phyloP scores from a whole-genome alignment of 2,797 vertebrate genomes.

The Staurois parvus region DNA sequence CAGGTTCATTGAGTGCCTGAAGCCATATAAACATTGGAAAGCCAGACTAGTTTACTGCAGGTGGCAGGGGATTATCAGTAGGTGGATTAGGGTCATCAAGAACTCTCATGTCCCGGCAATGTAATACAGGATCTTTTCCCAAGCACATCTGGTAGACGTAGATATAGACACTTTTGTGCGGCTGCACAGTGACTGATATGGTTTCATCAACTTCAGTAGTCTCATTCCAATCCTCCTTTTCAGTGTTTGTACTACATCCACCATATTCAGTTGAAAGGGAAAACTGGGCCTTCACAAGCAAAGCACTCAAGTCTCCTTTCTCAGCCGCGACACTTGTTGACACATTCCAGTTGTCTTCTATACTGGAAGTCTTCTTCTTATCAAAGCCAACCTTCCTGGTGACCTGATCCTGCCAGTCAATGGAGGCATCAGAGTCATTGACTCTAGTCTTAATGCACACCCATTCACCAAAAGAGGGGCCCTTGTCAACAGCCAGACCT shows the following conservation, averaged over 20 bases:
- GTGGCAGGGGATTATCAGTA: too few relatives aligned
- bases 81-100: conserved; percentile 11
- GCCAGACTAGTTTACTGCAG: too few relatives aligned
- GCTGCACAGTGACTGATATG: conserved; percentile 22
- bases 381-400: conserved; percentile 39
- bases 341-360: conserved; percentile 52
- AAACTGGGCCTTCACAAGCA: conserved; percentile 22
- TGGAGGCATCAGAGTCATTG: conserved; percentile 33
- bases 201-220: conserved; percentile 38
- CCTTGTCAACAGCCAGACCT: conserved; percentile 16
- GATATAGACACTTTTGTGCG: conserved; percentile 26
- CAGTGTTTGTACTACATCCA: conserved; percentile 22
- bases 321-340: background rate
- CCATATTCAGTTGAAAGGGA: conserved; percentile 21
- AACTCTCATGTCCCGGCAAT: too few relatives aligned
- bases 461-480: conserved; percentile 39
- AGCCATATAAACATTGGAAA: too few relatives aligned
- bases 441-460: conserved; percentile 52
- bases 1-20: too few relatives aligned
- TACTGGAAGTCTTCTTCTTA: conserved; percentile 49
- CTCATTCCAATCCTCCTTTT: conserved; percentile 38
- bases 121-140: conserved; percentile 30
- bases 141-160: conserved; percentile 48
- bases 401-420: conserved; percentile 47
- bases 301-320: background rate